These are phyloP conservation scores for Zaprionus ornatus DNA, from an alignment of 1,140 invertebrate genomes.

Conservation along the genomic window DNA sequence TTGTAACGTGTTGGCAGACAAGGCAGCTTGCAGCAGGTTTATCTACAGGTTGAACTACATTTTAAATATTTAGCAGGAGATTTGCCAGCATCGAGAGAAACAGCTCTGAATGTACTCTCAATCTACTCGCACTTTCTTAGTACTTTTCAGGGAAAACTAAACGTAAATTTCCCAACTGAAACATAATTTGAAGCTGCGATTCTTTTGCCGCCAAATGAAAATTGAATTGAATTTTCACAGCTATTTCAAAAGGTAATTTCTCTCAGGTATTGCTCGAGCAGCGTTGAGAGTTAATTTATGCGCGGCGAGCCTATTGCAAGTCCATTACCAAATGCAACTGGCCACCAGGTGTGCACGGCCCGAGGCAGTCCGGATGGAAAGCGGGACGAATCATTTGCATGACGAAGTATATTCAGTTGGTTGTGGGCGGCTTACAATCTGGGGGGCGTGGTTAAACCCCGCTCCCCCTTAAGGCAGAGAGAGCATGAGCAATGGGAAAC, in stretches of 20 bases:
- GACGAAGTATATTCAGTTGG: constrained; percentile 39
- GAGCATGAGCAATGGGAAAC: neutral
- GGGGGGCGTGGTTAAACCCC: neutral
- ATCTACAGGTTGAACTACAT: no score
- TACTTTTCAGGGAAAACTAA: neutral
- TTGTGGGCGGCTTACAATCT: constrained; percentile 15
- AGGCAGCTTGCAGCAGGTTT: neutral
- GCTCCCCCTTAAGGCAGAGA: neutral
- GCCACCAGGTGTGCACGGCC: constrained; percentile 11
- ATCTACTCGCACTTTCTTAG: neutral
- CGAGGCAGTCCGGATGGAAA: constrained; percentile 6
- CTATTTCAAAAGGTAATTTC: constrained; percentile 13
- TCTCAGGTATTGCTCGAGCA: constrained; percentile 14
- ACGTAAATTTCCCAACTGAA: constrained; percentile 1
- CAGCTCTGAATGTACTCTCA: no score
- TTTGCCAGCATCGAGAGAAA: neutral
- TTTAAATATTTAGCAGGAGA: neutral
- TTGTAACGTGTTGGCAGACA: neutral
- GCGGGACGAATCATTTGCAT: constrained; percentile 44
- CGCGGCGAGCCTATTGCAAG: constrained; percentile 29
- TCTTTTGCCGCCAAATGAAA: neutral
- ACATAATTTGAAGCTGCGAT: neutral
- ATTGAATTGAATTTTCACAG: constrained; percentile 22
- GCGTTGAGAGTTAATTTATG: neutral
- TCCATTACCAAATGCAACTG: constrained; percentile 41